A percentile compares a stretch with the other conserved stretches of the same genome.
Evolutionary conservation across 1,140 invertebrate species (phyloP).

Genomic region (Meloidogyne floridensis): DNA sequence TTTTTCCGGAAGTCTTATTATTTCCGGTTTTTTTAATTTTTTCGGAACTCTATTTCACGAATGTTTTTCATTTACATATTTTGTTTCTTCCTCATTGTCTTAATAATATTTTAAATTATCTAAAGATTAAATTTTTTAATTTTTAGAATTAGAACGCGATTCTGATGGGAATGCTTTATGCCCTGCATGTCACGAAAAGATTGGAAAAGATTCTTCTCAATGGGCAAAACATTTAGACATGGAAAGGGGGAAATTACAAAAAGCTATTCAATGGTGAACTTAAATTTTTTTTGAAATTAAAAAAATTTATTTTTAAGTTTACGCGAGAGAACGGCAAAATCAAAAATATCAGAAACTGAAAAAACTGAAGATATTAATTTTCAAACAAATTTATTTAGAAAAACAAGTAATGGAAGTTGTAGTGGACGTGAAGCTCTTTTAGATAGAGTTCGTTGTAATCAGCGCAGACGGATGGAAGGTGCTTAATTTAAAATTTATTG

Average conservation of each 20-base stretch:
- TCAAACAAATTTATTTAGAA: neutral
- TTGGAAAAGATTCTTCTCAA: slow-evolving; percentile 27
- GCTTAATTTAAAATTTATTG: neutral
- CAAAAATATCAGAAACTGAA: neutral
- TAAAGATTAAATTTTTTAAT: neutral
- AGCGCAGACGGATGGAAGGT: neutral
- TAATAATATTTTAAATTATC: too few species aligned
- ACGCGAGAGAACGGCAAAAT: neutral
- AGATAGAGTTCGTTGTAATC: neutral
- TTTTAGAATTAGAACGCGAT: slow-evolving; percentile 19
- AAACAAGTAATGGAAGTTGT: neutral
- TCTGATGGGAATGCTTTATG: slow-evolving; percentile 24
- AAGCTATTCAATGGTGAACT: slow-evolving; percentile 18
- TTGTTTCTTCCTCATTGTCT: too few species aligned
- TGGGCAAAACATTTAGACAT: slow-evolving; percentile 26
- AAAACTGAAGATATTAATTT: neutral
- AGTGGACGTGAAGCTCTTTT: neutral
- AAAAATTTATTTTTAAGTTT: neutral
- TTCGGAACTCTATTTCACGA: too few species aligned
- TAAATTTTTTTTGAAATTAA: neutral
- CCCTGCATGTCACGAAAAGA: slow-evolving; percentile 23
- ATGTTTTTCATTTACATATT: too few species aligned
- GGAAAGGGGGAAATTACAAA: slow-evolving; percentile 12
- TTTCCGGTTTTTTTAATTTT: too few species aligned
- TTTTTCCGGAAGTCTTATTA: too few species aligned